Percentiles rank a stretch among this genome's conserved stretches.
Evolutionary conservation across 2,888 invertebrate genomes (phyloP).

Genomic region (Sussaba pulchella): DNA sequence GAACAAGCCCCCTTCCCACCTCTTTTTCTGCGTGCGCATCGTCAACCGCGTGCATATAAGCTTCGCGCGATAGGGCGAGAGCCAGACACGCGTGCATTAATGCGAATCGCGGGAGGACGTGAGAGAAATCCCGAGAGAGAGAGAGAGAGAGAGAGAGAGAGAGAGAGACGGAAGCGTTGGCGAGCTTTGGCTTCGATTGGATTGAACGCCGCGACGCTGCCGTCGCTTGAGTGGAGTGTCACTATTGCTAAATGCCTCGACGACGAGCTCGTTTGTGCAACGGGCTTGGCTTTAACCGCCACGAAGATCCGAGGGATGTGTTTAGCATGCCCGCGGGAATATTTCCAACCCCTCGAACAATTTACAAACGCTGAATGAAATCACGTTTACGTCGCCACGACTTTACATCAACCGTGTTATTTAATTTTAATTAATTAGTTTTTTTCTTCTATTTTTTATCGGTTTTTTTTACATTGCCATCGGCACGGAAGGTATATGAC

Average conservation of each 20-base stretch:
- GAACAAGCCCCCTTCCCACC: no score
- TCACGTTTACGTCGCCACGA: slow-evolving; percentile 28
- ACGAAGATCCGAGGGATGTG: background rate
- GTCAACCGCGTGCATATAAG: background rate
- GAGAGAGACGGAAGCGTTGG: no score
- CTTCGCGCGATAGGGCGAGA: background rate
- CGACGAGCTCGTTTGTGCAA: slow-evolving; percentile 17
- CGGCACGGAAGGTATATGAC: background rate
- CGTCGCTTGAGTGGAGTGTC: slow-evolving; percentile 27
- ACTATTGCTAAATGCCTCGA: slow-evolving; percentile 2
- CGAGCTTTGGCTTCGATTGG: slow-evolving; percentile 10
- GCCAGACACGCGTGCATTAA: slow-evolving; percentile 3
- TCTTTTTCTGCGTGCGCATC: slow-evolving; percentile 30
- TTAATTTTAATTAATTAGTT: background rate
- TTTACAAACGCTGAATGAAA: slow-evolving; percentile 4
- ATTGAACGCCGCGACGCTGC: slow-evolving; percentile 1
- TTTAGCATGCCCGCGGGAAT: background rate
- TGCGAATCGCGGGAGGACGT: background rate
- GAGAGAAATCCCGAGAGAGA: no score
- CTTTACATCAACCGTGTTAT: background rate
- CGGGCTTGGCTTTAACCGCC: slow-evolving; percentile 23
- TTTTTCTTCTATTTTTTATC: no score
- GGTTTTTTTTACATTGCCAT: background rate
- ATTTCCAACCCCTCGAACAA: slow-evolving; percentile 39
- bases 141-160: no score